phyloP scores from a whole-genome alignment of 2,113 vertebrate genomes.

The Odocoileus hemionus region DNA sequence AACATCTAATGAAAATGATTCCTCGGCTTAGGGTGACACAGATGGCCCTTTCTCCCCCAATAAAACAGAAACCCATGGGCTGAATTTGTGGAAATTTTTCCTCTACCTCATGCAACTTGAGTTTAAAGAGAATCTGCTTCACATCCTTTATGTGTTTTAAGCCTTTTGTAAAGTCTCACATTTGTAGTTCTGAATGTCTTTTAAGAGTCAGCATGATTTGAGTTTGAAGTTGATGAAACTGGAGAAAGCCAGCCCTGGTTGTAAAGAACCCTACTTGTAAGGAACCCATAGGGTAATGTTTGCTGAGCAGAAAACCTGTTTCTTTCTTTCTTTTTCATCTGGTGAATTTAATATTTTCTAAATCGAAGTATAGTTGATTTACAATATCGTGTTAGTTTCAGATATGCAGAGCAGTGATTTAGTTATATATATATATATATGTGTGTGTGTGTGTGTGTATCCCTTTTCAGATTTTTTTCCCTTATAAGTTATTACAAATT shows the following conservation, averaged over 20 bases:
- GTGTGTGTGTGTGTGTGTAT: background rate
- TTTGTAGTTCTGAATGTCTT: background rate
- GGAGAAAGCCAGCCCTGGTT: background rate
- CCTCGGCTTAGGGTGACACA: background rate
- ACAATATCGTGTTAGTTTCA: background rate
- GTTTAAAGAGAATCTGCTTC: background rate
- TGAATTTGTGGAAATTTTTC: background rate
- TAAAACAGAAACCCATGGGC: background rate
- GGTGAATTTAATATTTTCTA: background rate
- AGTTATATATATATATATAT: background rate
- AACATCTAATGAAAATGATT: background rate
- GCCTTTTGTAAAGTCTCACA: background rate
- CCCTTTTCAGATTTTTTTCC: background rate
- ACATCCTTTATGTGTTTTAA: background rate
- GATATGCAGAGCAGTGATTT: background rate
- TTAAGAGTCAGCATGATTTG: background rate
- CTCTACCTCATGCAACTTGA: background rate
- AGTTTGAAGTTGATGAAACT: background rate
- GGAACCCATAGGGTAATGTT: fast-evolving
- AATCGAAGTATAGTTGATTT: background rate
- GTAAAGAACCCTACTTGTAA: background rate
- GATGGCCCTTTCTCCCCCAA: background rate
- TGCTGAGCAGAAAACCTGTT: background rate
- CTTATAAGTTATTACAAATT: background rate
- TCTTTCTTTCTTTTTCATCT: background rate